These are phyloP conservation scores for Octodonta nipae DNA, from an alignment of 2,888 invertebrate species.

Conservation along the genomic window DNA sequence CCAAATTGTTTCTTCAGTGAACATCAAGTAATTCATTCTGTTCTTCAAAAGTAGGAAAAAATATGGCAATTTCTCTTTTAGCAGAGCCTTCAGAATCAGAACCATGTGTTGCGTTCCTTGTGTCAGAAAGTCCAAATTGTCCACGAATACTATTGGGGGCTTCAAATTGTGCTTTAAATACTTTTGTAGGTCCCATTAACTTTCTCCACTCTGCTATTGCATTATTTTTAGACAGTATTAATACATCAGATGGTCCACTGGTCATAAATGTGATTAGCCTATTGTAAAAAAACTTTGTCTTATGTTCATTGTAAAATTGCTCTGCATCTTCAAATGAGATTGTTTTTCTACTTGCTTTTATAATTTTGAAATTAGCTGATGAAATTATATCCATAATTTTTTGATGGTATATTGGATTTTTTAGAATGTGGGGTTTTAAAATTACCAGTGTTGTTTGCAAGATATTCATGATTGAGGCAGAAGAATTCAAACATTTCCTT, in stretches of 20 bases:
- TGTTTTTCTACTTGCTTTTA: conserved; percentile 51
- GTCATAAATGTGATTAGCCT: conserved; percentile 70
- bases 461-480: too few relatives aligned
- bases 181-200: conserved; percentile 84
- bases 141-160: conserved; percentile 70
- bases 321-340: conserved; percentile 52
- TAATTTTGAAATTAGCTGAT: conserved; percentile 55
- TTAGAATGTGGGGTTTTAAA: conserved; percentile 73
- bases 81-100: conserved; percentile 72
- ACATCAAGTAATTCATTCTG: too few relatives aligned
- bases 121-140: conserved; percentile 79
- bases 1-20: too few relatives aligned
- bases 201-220: conserved; percentile 69
- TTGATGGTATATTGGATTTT: conserved; percentile 57
- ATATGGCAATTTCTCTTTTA: conserved; percentile 61
- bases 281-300: conserved; percentile 69
- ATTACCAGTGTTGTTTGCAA: conserved; percentile 68
- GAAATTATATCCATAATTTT: conserved; percentile 55
- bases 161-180: conserved; percentile 62
- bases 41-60: conserved; percentile 69
- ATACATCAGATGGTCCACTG: conserved; percentile 74
- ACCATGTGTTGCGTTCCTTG: conserved; percentile 87
- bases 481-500: too few relatives aligned
- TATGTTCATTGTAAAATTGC: conserved; percentile 71
- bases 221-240: conserved; percentile 62